A percentile compares a stretch with the other conserved stretches of the same genome.
Conservation (phyloP, 2,113 vertebrate genomes). For the Centrocercus urophasianus region DNA sequence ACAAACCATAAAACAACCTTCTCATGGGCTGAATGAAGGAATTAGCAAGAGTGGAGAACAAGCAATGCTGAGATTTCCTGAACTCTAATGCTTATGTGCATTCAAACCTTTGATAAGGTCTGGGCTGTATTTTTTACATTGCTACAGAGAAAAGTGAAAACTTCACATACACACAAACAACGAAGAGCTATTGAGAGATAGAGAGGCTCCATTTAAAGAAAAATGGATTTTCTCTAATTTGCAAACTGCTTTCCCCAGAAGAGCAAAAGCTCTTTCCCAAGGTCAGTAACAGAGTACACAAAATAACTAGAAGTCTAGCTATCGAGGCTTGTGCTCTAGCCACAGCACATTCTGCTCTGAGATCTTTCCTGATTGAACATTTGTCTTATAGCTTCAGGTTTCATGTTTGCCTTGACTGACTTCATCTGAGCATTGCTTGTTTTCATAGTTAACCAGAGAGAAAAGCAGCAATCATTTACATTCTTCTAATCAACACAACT, state of each 20-base stretch:
- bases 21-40: not conserved
- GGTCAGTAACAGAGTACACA: not conserved
- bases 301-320: not conserved
- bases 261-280: not conserved
- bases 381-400: not conserved
- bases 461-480: not conserved
- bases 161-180: not conserved
- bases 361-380: not conserved
- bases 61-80: not conserved
- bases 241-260: not conserved
- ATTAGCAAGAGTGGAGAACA: not conserved
- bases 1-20: not conserved
- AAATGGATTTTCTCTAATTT: fast-evolving
- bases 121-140: not conserved
- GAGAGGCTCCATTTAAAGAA: not conserved
- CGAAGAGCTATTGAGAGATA: not conserved
- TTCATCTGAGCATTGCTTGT: fast-evolving
- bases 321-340: not conserved
- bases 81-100: not conserved
- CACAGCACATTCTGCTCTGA: not conserved
- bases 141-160: not conserved
- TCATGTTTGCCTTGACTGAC: not conserved
- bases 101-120: not conserved
- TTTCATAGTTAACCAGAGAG: not conserved
- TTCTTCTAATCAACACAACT: not conserved